These are phyloP conservation scores for Aromia moschata DNA, from an alignment of 2,888 invertebrate species.

Conservation along the genomic window DNA sequence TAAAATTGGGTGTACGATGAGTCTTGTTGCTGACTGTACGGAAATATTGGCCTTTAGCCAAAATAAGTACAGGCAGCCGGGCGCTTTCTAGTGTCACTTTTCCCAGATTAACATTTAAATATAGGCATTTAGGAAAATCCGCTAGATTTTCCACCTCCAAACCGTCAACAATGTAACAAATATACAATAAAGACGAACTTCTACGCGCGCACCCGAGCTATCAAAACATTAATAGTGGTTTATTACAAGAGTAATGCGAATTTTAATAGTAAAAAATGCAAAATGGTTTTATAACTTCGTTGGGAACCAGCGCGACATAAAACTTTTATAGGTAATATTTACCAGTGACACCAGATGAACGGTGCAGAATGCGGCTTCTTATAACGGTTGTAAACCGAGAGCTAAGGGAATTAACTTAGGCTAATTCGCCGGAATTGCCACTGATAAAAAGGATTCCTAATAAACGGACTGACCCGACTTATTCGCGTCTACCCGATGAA, in stretches of 20 bases:
- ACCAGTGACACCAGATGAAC: slow-evolving; percentile 4
- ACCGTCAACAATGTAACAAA: not conserved
- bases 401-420: slow-evolving; percentile 2
- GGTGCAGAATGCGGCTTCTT: slow-evolving; percentile 4
- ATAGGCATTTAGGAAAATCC: too few species aligned
- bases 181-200: not conserved
- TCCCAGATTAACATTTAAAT: too few species aligned
- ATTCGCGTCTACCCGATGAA: too few species aligned
- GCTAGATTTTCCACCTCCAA: too few species aligned
- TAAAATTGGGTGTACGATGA: too few species aligned
- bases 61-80: too few species aligned
- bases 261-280: slow-evolving; percentile 10
- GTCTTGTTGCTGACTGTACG: too few species aligned
- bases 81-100: too few species aligned
- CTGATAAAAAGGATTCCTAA: not conserved
- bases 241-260: slow-evolving; percentile 5
- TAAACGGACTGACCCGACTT: too few species aligned
- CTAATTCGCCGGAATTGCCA: not conserved
- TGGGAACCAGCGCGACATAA: slow-evolving; percentile 4
- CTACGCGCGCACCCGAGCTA: not conserved
- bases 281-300: slow-evolving; percentile 10
- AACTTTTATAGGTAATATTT: slow-evolving; percentile 13
- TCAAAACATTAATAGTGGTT: slow-evolving; percentile 13
- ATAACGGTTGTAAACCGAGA: not conserved
- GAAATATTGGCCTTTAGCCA: too few species aligned